Evolutionary conservation across 1,140 invertebrate species (phyloP).

Genomic region (Macrocentrus cingulum): DNA sequence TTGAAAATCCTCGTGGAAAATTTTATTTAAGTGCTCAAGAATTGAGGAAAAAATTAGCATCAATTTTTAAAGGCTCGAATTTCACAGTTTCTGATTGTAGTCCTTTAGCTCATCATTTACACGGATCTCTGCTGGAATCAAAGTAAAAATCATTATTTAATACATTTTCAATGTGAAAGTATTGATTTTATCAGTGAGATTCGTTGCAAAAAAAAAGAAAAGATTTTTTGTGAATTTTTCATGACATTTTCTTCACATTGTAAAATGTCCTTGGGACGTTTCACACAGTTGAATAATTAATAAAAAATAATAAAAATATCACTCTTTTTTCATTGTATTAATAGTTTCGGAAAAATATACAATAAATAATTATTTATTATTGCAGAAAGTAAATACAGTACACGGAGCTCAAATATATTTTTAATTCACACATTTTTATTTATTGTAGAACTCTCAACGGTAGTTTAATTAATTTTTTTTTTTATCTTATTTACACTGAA

Average conservation of each 20-base stretch:
- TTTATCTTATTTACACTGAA: too few species aligned
- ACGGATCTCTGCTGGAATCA: background rate
- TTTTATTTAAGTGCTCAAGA: conserved; percentile 10
- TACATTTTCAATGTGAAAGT: too few species aligned
- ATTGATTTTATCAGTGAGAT: too few species aligned
- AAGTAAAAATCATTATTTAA: too few species aligned
- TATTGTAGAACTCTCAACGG: background rate
- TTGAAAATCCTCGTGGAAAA: conserved; percentile 74
- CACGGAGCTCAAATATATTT: conserved; percentile 72
- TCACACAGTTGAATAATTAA: too few species aligned
- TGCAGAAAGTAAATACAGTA: conserved; percentile 40
- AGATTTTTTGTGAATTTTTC: too few species aligned
- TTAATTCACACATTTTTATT: background rate
- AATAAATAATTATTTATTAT: conserved; percentile 38
- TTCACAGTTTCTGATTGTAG: background rate
- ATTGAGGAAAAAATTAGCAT: conserved; percentile 5
- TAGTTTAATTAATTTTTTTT: too few species aligned
- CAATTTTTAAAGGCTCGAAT: background rate
- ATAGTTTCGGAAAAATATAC: background rate
- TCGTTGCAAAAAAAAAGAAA: too few species aligned
- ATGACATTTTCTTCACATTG: too few species aligned
- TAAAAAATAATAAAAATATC: too few species aligned
- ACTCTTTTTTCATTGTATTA: too few species aligned
- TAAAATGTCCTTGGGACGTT: too few species aligned
- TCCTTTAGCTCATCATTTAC: background rate